phyloP scores from a whole-genome alignment of 37 sponge, comb jelly and placozoan species.

The Hormiphora californensis region DNA sequence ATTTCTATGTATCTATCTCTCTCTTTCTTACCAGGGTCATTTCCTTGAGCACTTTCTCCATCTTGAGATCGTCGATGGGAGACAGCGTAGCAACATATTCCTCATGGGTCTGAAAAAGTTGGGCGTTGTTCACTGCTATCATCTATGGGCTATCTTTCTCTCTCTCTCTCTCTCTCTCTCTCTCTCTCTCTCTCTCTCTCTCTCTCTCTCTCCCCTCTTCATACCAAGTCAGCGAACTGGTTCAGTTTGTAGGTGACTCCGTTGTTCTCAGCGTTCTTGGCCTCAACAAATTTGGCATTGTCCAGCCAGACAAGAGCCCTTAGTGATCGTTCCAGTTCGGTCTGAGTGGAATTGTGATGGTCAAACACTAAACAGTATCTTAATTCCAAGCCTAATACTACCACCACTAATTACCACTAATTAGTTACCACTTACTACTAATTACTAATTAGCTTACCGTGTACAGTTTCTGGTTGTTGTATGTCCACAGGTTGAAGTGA shows the following conservation, averaged over 20 bases:
- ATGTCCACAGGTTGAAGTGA: slow-evolving; percentile 35
- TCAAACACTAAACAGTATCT: neutral
- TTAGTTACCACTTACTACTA: no score
- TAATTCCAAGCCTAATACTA: no score
- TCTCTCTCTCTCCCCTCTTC: no score
- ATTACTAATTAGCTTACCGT: neutral
- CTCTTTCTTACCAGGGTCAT: slow-evolving; percentile 43
- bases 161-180: no score
- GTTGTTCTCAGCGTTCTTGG: neutral
- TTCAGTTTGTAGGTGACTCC: slow-evolving; percentile 37
- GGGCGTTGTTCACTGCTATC: no score
- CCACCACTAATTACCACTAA: no score
- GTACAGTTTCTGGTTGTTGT: slow-evolving; percentile 11
- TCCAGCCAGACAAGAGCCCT: slow-evolving; percentile 7
- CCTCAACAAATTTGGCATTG: neutral
- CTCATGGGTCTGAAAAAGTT: slow-evolving; percentile 29
- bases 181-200: no score
- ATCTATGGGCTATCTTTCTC: no score
- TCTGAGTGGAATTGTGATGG: neutral
- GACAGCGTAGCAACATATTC: slow-evolving; percentile 10
- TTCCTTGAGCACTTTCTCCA: neutral
- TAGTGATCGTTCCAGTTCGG: neutral
- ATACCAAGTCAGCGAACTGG: neutral
- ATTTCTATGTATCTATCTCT: no score
- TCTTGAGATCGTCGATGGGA: neutral